Percentiles rank a stretch among this genome's conserved stretches.
Conservation (phyloP, 2,113 vertebrate genomes). For the Xiphorhynchus elegans region DNA sequence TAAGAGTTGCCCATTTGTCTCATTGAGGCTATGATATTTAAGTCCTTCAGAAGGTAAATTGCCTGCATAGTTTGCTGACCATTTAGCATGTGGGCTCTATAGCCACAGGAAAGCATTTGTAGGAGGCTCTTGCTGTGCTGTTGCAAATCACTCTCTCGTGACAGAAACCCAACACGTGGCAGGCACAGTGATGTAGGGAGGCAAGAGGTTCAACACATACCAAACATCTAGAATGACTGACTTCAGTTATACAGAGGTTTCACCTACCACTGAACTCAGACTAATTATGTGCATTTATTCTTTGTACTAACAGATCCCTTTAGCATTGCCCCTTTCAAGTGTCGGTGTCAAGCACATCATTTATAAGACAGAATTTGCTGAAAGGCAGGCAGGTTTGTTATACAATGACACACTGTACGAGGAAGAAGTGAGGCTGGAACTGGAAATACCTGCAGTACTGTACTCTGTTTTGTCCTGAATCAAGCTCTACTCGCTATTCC, state of each 20-base stretch:
- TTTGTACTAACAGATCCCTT: neutral
- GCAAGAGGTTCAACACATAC: neutral
- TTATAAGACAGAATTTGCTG: conserved; percentile 12
- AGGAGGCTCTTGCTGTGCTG: neutral
- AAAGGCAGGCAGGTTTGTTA: conserved; percentile 25
- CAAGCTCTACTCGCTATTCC: neutral
- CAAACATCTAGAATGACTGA: neutral
- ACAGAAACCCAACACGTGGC: neutral
- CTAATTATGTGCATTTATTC: conserved; percentile 41
- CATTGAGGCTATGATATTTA: neutral
- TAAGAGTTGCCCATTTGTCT: neutral
- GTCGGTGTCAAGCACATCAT: neutral
- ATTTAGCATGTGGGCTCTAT: accelerated
- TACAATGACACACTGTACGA: neutral
- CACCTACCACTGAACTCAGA: conserved; percentile 20
- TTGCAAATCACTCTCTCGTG: accelerated
- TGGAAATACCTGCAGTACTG: neutral
- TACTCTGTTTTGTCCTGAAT: neutral
- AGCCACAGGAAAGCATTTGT: neutral
- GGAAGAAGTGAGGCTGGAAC: neutral
- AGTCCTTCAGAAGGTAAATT: neutral
- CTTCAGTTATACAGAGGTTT: neutral
- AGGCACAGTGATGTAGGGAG: neutral
- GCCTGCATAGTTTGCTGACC: neutral
- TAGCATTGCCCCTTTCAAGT: neutral